These are phyloP conservation scores for Solen grandis DNA, from an alignment of 1,140 invertebrate genomes.

Conservation along the genomic window DNA sequence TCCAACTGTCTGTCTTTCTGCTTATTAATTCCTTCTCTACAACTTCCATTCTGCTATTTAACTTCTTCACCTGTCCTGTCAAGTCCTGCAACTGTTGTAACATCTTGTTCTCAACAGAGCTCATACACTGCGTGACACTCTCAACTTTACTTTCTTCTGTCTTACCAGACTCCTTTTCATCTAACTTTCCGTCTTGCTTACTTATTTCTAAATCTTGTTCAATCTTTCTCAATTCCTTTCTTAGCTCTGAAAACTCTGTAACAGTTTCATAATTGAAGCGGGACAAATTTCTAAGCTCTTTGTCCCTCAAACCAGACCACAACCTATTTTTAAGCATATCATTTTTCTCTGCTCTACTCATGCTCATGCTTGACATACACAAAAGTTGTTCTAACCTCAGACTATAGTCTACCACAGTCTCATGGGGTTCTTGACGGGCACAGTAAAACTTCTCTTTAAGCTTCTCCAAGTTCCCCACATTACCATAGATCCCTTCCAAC, in stretches of 20 bases:
- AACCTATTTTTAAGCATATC: background rate
- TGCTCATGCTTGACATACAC: background rate
- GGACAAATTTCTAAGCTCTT: background rate
- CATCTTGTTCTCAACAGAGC: background rate
- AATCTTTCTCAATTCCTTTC: background rate
- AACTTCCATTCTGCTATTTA: background rate
- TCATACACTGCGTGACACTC: no score
- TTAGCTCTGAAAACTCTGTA: background rate
- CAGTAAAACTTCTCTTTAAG: no score
- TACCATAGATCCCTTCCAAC: no score
- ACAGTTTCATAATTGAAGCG: background rate
- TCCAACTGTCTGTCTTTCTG: background rate
- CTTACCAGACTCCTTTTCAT: no score
- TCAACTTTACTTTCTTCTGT: no score
- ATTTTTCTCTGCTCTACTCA: background rate
- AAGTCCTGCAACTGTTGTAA: background rate
- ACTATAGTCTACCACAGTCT: no score
- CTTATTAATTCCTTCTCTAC: slow-evolving; percentile 5
- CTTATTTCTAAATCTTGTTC: background rate
- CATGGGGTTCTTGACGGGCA: no score
- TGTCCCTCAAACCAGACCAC: background rate
- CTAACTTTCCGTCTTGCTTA: background rate
- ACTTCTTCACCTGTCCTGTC: background rate
- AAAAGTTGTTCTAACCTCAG: background rate
- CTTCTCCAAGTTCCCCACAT: no score